Conservation (phyloP, 2,113 vertebrate genomes). For the Smithornis capensis region DNA sequence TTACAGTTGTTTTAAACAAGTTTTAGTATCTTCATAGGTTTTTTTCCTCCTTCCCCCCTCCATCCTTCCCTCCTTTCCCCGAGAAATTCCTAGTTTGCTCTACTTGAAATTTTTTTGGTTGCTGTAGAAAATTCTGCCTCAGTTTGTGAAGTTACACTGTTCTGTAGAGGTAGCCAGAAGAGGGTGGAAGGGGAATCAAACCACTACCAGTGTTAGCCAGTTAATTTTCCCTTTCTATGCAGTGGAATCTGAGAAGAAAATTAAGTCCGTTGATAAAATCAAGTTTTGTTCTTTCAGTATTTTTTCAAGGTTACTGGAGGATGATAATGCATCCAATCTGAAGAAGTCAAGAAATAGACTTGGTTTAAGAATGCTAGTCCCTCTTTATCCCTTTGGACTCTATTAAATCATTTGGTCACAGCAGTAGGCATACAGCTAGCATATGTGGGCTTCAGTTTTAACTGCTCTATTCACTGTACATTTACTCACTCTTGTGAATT, state of each 20-base stretch:
- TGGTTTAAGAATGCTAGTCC: not conserved
- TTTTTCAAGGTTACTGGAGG: not conserved
- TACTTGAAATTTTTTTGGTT: not conserved
- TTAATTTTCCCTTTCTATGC: not conserved
- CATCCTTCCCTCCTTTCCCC: not conserved
- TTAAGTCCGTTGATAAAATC: not conserved
- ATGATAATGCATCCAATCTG: not conserved
- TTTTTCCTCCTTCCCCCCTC: not conserved
- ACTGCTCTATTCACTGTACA: not conserved
- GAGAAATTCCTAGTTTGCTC: not conserved
- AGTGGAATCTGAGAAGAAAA: not conserved
- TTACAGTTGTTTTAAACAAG: not conserved
- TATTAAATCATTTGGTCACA: not conserved
- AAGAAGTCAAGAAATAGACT: not conserved
- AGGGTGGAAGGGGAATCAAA: not conserved
- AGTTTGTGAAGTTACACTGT: not conserved
- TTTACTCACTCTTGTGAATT: not conserved
- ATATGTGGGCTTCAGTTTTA: not conserved
- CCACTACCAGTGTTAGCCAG: rapidly evolving
- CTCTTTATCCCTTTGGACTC: not conserved
- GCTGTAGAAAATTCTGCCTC: not conserved
- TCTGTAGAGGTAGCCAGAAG: not conserved
- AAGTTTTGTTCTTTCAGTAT: not conserved
- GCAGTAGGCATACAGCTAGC: not conserved
- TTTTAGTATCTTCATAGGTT: not conserved